Base-by-base conservation (phyloP, 2,888 invertebrate genomes). In the Thymelicus sylvestris region DNA sequence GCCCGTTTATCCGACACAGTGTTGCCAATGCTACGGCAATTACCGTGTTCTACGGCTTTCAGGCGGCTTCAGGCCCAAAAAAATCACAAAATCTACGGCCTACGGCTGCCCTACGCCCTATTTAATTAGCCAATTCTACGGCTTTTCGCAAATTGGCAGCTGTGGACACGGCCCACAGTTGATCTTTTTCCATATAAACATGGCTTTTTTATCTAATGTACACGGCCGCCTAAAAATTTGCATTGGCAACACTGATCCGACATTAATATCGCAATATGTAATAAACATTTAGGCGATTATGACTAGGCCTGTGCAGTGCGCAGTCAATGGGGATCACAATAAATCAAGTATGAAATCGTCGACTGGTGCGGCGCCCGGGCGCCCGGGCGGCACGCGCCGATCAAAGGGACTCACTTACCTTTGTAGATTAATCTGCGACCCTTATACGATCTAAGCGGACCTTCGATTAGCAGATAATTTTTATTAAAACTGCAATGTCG, bases 281-380 rank as follows among this genome's bases (percentile, higher is more conserved):
- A 70, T 60, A 65, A 70, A 65, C 59, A 50, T 65, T 52, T 41
- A 13, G 15, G 50, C 7, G 59, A 50, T 39, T n/a, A 52, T 59
- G 48, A 50, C 31, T 31, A 12, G 8, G 44, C 8, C 38, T 66
- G 66, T 15, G 70, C 15, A 65, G 60, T 71, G 31, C 31, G 31
- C 47, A 19, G 8, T 61, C 31, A 61, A 38, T 61, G 52, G 70
- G 73, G 76, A 74, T 77, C 72, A 72, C 73, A 65, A 76, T 77
- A 77, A 77, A 79, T 79, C 76, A 77, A 71, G 73, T 74, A 73
- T 73, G 74, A 77, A 77, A 79, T 77, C 73, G 76, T 78, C 75
- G 75, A 75, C 50, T 60, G 72, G 69, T 72, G 66, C 73, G 44
- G 73, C 59, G 38, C 59, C 44, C 59, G 44, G 50, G 72, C 50